A percentile compares a stretch with the other conserved stretches of the same genome.
Evolutionary conservation across 2,113 vertebrate species (phyloP).

Genomic region (Dryoscopus gambensis): DNA sequence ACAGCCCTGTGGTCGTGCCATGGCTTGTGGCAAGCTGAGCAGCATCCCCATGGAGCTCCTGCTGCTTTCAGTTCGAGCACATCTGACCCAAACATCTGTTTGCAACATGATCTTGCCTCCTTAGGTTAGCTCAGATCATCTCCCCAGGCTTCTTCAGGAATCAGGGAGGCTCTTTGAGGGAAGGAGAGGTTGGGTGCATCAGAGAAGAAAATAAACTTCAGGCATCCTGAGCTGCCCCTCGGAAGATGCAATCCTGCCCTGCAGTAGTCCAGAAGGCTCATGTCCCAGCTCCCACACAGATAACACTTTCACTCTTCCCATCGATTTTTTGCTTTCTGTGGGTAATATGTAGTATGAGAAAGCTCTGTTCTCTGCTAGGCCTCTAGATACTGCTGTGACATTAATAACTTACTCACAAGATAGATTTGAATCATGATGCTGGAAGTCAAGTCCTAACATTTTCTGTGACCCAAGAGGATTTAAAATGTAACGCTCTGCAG

Average conservation of each 20-base stretch:
- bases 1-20: too few relatives aligned
- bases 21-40: background rate
- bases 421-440: background rate
- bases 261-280: background rate
- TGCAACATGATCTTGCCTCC: background rate
- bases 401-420: background rate
- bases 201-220: background rate
- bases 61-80: background rate
- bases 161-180: background rate
- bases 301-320: background rate
- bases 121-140: background rate
- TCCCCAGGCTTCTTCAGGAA: background rate
- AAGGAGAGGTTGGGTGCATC: background rate
- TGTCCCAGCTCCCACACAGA: background rate
- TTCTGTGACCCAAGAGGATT: background rate
- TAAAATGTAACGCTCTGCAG: background rate
- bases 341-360: background rate
- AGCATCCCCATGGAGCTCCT: background rate
- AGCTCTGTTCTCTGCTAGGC: background rate
- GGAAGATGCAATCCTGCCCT: background rate
- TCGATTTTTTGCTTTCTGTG: background rate
- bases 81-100: rapidly evolving
- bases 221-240: background rate
- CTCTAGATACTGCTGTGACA: background rate
- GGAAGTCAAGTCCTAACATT: background rate